Base-by-base conservation (phyloP, 2,113 vertebrate species). In the Zingel zingel region DNA sequence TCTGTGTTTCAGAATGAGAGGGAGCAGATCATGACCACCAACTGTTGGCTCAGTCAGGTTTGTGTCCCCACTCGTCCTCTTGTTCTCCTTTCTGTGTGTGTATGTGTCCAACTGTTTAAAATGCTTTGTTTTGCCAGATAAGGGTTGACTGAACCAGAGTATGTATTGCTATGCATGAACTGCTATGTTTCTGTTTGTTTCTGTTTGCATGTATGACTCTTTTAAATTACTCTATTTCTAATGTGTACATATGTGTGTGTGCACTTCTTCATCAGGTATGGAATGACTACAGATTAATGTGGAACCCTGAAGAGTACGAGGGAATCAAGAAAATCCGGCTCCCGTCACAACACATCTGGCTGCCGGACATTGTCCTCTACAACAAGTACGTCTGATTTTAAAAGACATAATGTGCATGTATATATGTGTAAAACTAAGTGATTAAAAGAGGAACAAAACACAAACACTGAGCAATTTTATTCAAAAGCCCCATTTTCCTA, bases 1-100 rank as follows among this genome's bases (percentile, higher is more conserved):
- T 77, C 21, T 89, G 56, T 90, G 50, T 91, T 94, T 85, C 92
- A 96, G 96, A 96, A 96, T n/a, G 95, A 96, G 79, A 93, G 95
- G 61, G 96, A 96, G 67, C 95, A 96, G 91, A 96, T 96, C 64
- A 96, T 96, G 96, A 96, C 96, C 71, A 96, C 95, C 58, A 96
- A 96, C 82, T 96, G 95, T 68, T 96, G 96, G 96, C 94, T 96
- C 47, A 91, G 92, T 64, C 96, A 96, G 94, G 96, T 96, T 81
- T 51, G 85, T 86, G 70, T 54, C 56, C 27, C 2, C 3, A 7
- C 48, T 57, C 1, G 5, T 25, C 59, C 30, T 50, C 5, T 51
- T 58, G 0, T 67, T 58, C 16, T 57, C 48, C 5, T 19, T 23
- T 75, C 7, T 73, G 3, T 72, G 11, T 76, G 7, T 72, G 10